Evolutionary conservation across 2,113 vertebrate species (phyloP).

Genomic region (Baryphthengus martii): DNA sequence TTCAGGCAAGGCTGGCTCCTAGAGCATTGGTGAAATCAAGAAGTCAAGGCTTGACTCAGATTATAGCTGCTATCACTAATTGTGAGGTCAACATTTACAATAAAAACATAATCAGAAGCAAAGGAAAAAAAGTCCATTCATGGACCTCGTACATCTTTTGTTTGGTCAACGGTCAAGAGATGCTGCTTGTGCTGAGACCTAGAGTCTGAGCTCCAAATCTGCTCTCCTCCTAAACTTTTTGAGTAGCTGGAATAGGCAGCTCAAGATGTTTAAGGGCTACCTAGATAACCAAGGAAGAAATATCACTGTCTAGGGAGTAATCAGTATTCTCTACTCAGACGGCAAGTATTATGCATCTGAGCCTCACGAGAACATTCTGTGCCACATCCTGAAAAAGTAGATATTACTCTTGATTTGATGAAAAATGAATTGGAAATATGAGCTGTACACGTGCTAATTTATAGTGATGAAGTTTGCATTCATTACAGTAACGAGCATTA

Average conservation of each 20-base stretch:
- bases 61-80: not conserved
- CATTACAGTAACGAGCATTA: constrained; percentile 33
- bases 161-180: constrained; percentile 25
- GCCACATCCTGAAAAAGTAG: not conserved
- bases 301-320: not conserved
- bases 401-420: constrained; percentile 26
- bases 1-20: not conserved
- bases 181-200: not conserved
- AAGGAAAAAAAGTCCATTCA: not conserved
- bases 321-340: not conserved
- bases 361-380: not conserved
- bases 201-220: not conserved
- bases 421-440: constrained; percentile 3
- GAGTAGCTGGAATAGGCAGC: not conserved
- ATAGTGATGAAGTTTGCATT: constrained; percentile 19
- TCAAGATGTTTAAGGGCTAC: not conserved
- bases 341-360: not conserved
- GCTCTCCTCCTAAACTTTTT: not conserved
- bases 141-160: constrained; percentile 20
- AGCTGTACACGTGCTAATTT: not conserved
- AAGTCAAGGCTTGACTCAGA: not conserved
- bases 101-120: not conserved
- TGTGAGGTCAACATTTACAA: constrained; percentile 32
- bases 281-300: not conserved
- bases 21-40: not conserved